Conservation (phyloP, 2,113 vertebrate species). For the Pardalotus punctatus region DNA sequence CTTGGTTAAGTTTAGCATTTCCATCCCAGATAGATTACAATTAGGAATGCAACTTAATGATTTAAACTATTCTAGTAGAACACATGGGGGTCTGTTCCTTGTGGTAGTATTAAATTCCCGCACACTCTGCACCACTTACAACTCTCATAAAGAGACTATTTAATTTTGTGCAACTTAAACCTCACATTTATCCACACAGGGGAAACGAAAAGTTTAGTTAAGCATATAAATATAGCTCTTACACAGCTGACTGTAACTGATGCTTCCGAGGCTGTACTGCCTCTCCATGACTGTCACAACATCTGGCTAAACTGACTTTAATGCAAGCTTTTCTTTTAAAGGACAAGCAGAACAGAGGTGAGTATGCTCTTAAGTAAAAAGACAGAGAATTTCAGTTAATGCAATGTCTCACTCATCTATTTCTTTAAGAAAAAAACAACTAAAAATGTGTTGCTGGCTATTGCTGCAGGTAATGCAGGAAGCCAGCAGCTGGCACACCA, state of each 20-base stretch:
- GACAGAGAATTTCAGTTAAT: background rate
- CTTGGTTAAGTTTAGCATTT: background rate
- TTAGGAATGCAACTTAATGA: background rate
- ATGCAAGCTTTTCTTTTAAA: background rate
- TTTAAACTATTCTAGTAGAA: constrained; percentile 2
- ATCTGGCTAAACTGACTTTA: background rate
- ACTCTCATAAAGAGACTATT: constrained; percentile 8
- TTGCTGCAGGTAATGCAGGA: constrained; percentile 17
- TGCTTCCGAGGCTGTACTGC: background rate
- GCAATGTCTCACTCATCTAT: background rate
- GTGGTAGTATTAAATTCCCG: constrained; percentile 10
- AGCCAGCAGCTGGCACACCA: constrained; percentile 4
- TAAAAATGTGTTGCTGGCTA: background rate
- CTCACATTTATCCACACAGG: background rate
- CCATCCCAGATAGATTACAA: background rate
- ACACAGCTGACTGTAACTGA: background rate
- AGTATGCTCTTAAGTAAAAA: background rate
- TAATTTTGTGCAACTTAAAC: constrained; percentile 44
- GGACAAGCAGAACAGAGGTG: background rate
- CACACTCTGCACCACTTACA: background rate
- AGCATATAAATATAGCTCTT: constrained; percentile 13
- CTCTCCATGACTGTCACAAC: background rate
- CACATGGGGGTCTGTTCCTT: background rate
- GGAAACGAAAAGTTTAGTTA: constrained; percentile 13
- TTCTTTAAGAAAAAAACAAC: background rate